Base-by-base conservation (phyloP, 2,797 vertebrate species). In the Sciaenops ocellatus region DNA sequence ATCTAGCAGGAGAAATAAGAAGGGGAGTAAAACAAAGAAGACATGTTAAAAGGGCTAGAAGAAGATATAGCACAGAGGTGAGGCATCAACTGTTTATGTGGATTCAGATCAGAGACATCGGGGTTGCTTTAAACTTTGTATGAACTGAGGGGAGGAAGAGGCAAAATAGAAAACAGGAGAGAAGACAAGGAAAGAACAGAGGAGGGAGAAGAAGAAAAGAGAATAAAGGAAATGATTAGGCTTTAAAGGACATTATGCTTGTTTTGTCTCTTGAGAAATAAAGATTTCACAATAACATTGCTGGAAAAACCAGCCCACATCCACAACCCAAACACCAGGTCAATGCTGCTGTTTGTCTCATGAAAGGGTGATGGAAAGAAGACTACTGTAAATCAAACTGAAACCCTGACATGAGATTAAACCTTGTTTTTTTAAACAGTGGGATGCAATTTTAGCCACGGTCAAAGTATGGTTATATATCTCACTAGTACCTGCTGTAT, bases 71-170 rank as follows among this genome's bases (percentile, higher is more conserved):
- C 41, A 47, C 8, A 20, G 10, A 50, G 38, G 51, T 67, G 62
- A 80, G 30, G 24, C 50, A 57, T 56, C 11, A 67, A 63, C 38
- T 88, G 71, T 85, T 83, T 79, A 44, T 48, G 24, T 82, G 73
- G 76, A 83, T 34, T 78, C 56, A 76, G 69, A 89, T 90, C 73
- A 87, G 69, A 87, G 80, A 70, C 67, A 44, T 69, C 4, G 12
- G 64, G 66, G 68, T 85, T 82, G 63, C 66, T 87, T 86, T 90
- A 69, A 89, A 89, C 88, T 89, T 54, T 77, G 48, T 10, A 6
- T 70, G 76, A 89, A 82, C 87, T 67, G 8, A 70, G 34, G 15
- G 67, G 72, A 82, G 47, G 56, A 74, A 52, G 56, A 65, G 13
- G 47, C 16, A 51, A 78, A 87, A 78, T 28, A 74, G 76, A 79